phyloP scores from a whole-genome alignment of 2,113 vertebrate species.

The Peromyscus californicus region DNA sequence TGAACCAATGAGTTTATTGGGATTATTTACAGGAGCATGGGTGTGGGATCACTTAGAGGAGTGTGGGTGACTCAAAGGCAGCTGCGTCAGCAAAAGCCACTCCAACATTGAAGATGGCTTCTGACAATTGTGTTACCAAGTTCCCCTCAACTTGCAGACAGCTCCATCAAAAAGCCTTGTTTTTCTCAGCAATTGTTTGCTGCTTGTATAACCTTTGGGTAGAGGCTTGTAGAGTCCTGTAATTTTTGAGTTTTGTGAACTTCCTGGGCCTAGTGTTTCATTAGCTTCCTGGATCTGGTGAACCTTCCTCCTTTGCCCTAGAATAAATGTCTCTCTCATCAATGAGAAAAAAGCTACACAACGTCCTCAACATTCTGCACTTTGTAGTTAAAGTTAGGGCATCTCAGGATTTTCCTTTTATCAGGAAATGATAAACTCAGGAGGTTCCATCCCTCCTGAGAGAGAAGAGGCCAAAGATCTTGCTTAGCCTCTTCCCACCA shows the following conservation, averaged over 20 bases:
- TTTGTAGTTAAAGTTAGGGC: not conserved
- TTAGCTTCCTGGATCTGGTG: too few species aligned
- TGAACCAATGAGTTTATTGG: too few species aligned
- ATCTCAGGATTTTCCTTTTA: not conserved
- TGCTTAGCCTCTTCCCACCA: too few species aligned
- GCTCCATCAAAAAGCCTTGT: not conserved
- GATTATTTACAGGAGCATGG: too few species aligned
- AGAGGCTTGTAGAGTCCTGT: not conserved
- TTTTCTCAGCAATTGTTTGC: not conserved
- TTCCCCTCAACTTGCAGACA: not conserved
- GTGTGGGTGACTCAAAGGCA: not conserved
- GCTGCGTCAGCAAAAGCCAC: too few species aligned
- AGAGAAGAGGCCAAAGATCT: not conserved
- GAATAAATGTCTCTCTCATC: not conserved
- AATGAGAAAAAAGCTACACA: not conserved
- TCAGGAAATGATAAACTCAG: not conserved
- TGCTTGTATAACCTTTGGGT: not conserved
- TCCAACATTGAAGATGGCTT: too few species aligned
- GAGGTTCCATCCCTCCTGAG: not conserved
- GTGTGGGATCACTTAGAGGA: too few species aligned
- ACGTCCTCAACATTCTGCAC: not conserved
- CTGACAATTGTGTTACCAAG: not conserved
- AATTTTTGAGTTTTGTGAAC: not conserved
- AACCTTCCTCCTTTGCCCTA: not conserved
- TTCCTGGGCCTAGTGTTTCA: not conserved